phyloP scores from a whole-genome alignment of 2,797 vertebrate species.

The Pipistrellus pipistrellus region DNA sequence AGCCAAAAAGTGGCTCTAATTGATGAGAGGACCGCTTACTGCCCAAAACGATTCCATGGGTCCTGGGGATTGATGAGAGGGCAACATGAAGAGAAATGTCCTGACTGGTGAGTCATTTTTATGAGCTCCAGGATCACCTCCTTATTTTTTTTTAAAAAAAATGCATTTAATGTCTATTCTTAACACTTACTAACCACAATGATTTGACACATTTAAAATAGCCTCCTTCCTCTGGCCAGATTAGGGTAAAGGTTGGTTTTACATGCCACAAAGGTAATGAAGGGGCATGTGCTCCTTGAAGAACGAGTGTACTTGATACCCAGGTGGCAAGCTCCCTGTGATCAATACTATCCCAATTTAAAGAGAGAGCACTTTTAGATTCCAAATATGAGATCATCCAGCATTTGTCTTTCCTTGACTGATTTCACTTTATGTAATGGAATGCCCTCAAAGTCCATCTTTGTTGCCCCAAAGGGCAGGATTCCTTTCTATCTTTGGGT shows the following conservation, averaged over 20 bases:
- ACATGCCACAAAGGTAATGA: background rate
- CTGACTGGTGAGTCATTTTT: background rate
- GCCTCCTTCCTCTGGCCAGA: background rate
- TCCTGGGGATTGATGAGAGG: background rate
- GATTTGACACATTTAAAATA: slow-evolving; percentile 7
- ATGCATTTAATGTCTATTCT: background rate
- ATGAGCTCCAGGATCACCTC: background rate
- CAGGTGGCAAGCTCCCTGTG: background rate
- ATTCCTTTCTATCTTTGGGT: background rate
- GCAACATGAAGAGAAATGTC: background rate
- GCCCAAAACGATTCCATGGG: background rate
- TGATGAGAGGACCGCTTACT: background rate
- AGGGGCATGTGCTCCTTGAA: background rate
- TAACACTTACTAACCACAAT: background rate
- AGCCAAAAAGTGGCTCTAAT: background rate
- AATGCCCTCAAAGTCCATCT: background rate
- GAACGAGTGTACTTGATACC: background rate
- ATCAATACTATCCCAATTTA: background rate
- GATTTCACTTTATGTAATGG: background rate
- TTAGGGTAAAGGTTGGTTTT: background rate
- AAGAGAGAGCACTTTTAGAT: background rate
- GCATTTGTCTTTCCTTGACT: background rate
- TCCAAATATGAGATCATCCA: background rate
- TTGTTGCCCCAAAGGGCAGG: background rate
- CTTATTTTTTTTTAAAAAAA: background rate